These are phyloP conservation scores for Neoniphon sammara DNA, from an alignment of 2,797 vertebrate genomes.

Conservation along the genomic window DNA sequence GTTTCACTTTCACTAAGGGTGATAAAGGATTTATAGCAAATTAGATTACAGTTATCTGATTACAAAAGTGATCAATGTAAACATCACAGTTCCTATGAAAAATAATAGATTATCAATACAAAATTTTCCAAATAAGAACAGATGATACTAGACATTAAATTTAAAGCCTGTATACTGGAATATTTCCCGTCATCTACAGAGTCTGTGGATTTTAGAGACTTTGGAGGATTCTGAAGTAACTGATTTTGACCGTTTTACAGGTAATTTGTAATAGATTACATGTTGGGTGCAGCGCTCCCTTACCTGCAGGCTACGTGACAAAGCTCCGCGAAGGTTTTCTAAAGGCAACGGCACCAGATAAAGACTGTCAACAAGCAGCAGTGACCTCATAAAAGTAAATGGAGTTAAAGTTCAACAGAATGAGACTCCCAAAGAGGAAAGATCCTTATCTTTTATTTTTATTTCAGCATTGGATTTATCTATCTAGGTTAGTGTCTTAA, in stretches of 20 bases:
- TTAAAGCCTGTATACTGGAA: too few relatives aligned
- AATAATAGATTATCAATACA: too few relatives aligned
- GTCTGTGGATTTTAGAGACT: neutral
- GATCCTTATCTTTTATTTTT: conserved; percentile 25
- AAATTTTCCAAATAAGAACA: too few relatives aligned
- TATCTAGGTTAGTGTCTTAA: conserved; percentile 3
- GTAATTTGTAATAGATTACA: neutral
- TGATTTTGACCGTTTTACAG: neutral
- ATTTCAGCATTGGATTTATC: conserved; percentile 3
- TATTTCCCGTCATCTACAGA: too few relatives aligned
- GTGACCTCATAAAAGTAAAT: conserved; percentile 27
- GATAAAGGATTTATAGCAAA: too few relatives aligned
- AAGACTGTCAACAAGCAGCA: conserved; percentile 18
- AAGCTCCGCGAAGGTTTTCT: neutral
- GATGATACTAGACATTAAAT: too few relatives aligned
- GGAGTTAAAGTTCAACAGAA: conserved; percentile 34
- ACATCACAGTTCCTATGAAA: too few relatives aligned
- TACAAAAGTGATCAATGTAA: too few relatives aligned
- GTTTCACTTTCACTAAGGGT: too few relatives aligned
- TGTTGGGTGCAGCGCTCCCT: neutral
- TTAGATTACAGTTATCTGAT: too few relatives aligned
- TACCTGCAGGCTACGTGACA: conserved; percentile 16
- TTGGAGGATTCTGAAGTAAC: neutral
- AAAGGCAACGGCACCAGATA: conserved; percentile 22
- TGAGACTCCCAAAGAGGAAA: neutral